A percentile compares a stretch with the other conserved stretches of the same genome.
These are phyloP conservation scores for Eclectus roratus DNA, from an alignment of 2,113 vertebrate genomes.

Conservation along the genomic window DNA sequence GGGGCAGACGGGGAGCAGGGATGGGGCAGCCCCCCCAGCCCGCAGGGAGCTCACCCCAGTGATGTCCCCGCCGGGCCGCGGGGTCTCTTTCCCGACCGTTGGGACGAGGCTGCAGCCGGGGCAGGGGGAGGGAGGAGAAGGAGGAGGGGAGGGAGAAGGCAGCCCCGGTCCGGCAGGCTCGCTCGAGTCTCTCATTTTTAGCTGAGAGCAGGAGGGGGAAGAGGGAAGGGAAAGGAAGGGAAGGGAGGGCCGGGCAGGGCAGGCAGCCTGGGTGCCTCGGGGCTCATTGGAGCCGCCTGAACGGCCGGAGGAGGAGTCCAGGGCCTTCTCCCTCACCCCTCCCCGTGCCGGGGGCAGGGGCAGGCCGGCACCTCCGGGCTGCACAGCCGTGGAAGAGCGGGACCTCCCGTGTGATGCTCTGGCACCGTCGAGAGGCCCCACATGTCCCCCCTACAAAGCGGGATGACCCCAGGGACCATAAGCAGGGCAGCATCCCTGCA, in stretches of 20 bases:
- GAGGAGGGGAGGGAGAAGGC: neutral
- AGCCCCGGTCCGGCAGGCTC: neutral
- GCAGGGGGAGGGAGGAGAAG: neutral
- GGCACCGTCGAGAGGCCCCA: accelerated
- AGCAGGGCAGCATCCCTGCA: neutral
- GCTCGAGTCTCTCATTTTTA: slow-evolving; percentile 3
- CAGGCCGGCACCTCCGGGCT: neutral
- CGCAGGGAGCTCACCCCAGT: slow-evolving; percentile 36
- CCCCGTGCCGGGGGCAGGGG: neutral
- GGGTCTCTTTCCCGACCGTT: neutral
- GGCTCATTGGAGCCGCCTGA: slow-evolving; percentile 28
- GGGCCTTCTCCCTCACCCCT: neutral
- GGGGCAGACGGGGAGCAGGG: neutral
- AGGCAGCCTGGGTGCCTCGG: neutral
- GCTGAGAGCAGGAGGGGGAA: neutral
- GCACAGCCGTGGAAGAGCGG: neutral
- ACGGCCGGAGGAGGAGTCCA: slow-evolving; percentile 19
- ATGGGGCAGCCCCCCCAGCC: neutral
- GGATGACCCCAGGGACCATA: too few relatives aligned
- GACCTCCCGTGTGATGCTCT: neutral
- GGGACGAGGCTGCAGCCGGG: neutral
- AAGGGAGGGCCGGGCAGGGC: neutral
- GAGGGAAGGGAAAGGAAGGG: neutral
- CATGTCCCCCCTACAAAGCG: neutral
- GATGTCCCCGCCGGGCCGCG: neutral